Base-by-base conservation (phyloP, 2,797 vertebrate genomes). In the Siniperca undulata region DNA sequence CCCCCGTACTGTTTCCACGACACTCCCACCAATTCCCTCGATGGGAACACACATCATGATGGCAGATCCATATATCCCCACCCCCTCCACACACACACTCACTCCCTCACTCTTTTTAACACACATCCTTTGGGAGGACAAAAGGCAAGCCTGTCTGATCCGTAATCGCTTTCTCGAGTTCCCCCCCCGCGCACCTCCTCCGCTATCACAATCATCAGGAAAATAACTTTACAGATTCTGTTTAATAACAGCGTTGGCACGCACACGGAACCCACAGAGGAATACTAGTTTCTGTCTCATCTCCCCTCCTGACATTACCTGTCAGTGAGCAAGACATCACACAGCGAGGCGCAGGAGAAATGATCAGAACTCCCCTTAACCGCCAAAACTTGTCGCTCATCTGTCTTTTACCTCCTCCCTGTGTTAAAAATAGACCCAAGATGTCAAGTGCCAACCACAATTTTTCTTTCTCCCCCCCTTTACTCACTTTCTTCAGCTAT, bases 361-460 rank as follows among this genome's bases (percentile, higher is more conserved):
- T 53, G 12, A 93, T 93, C 93, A 89, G 82, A 89, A 88, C 87
- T 86, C 83, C 74, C 78, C 78, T 74, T 72, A 90, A 89, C 86
- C 73, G 14, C 70, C 12, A 13, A 87, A 91, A 90, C 84, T 71
- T 91, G 90, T 89, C 88, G 81, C 89, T 93, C 92, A 93, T 90
- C 85, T 61, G 80, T 90, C 88, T 88, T 85, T 89, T 88, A 81
- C 88, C 89, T 86, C 82, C 74, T 82, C 81, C 42, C 69, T 1
- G 0, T 48, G 70, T 77, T 95, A 95, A 95, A 95, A 95, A 95
- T 95, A 96, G 92, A 87, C 30, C 81, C 30, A 40, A 80, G 85
- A 88, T 94, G 92, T 93, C 93, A 92, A 85, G 83, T 87, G 70
- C 69, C 73, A 85, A 66, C 75, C 58, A 59, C 24, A 14, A 48